Conservation (phyloP, 2,797 vertebrate genomes). For the Sebastes itinus region DNA sequence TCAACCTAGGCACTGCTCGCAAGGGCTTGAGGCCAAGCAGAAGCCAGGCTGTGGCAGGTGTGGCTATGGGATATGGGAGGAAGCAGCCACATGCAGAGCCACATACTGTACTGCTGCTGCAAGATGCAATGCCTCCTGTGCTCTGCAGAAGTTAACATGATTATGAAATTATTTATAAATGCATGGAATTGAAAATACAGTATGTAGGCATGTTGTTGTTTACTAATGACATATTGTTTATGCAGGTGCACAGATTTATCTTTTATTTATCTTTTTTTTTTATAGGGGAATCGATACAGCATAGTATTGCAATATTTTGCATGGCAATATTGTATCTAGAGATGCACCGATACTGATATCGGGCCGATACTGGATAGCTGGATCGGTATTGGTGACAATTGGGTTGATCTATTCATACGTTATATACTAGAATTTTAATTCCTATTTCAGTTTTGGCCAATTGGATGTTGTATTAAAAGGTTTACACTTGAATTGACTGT, state of each 20-base stretch:
- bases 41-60: constrained; percentile 75
- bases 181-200: neutral
- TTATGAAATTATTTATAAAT: neutral
- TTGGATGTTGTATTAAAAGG: no score
- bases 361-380: no score
- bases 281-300: no score
- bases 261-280: no score
- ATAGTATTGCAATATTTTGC: no score
- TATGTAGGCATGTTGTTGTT: neutral
- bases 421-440: no score
- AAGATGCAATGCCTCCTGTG: constrained; percentile 23
- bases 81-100: constrained; percentile 60
- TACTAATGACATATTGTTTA: neutral
- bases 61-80: constrained; percentile 70
- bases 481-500: no score
- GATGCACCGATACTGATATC: neutral
- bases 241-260: neutral
- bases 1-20: constrained; percentile 67
- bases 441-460: no score
- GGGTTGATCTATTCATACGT: no score
- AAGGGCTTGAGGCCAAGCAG: constrained; percentile 68
- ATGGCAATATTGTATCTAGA: no score
- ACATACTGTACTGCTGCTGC: constrained; percentile 44
- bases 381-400: no score
- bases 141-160: neutral